These are phyloP conservation scores for Hestina assimilis DNA, from an alignment of 1,140 invertebrate genomes.

Conservation along the genomic window DNA sequence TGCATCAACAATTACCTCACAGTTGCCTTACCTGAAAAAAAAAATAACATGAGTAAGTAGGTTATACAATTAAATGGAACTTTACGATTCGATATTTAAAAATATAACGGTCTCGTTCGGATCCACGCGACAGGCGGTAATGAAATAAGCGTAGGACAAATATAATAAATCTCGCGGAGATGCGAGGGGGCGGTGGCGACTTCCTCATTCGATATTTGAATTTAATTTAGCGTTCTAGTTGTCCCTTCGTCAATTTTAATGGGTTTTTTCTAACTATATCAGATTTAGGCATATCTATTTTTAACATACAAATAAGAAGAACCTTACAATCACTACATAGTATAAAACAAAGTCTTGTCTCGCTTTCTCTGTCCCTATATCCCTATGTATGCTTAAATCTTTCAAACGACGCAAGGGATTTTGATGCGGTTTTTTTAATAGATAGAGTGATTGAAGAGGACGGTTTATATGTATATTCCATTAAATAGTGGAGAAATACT, in stretches of 20 bases:
- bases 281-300: too few species aligned
- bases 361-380: too few species aligned
- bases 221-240: slow-evolving; percentile 71
- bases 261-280: not conserved
- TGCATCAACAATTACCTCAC: not conserved
- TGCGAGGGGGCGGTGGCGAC: slow-evolving; percentile 62
- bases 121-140: slow-evolving; percentile 53
- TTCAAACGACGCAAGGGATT: too few species aligned
- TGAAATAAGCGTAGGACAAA: slow-evolving; percentile 75
- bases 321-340: too few species aligned
- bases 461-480: too few species aligned
- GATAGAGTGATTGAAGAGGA: too few species aligned
- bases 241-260: slow-evolving; percentile 30
- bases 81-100: slow-evolving; percentile 15
- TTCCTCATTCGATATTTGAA: slow-evolving; percentile 77
- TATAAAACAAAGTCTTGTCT: not conserved
- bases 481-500: too few species aligned
- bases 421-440: too few species aligned
- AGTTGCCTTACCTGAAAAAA: slow-evolving; percentile 6
- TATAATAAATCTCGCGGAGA: slow-evolving; percentile 73
- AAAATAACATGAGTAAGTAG: not conserved
- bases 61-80: not conserved
- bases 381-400: too few species aligned
- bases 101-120: slow-evolving; percentile 13
- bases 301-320: too few species aligned